phyloP scores from a whole-genome alignment of 2,797 vertebrate genomes.

The Falco berigora region DNA sequence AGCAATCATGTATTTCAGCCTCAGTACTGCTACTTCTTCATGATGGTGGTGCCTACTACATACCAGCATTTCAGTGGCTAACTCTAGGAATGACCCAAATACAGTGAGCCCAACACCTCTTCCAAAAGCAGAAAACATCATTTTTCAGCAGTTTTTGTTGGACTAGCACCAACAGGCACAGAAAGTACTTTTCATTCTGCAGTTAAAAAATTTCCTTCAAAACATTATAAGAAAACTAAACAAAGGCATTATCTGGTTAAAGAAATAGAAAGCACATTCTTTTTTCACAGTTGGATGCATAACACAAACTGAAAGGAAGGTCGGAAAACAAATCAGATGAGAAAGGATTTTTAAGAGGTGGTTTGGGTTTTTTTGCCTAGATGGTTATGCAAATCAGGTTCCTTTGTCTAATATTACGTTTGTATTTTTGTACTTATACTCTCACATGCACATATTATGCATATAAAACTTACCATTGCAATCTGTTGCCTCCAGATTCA shows the following conservation, averaged over 20 bases:
- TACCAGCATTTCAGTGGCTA: neutral
- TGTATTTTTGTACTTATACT: neutral
- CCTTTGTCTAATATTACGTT: neutral
- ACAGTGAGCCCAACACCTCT: neutral
- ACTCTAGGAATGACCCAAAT: neutral
- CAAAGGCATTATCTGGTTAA: neutral
- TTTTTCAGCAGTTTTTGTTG: neutral
- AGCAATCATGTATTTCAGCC: neutral
- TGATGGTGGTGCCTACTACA: neutral
- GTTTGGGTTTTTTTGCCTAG: neutral
- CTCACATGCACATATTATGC: neutral
- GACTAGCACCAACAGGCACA: neutral
- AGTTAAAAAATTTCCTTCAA: neutral
- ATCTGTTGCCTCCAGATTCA: neutral
- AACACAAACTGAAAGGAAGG: neutral
- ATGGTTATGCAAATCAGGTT: neutral
- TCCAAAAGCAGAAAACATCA: neutral
- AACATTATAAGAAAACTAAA: neutral
- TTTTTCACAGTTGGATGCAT: neutral
- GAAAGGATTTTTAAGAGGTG: neutral
- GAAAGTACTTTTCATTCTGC: neutral
- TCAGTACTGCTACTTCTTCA: neutral
- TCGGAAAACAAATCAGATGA: neutral
- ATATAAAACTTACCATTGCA: neutral
- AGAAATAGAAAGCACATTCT: neutral